Conservation (phyloP, 2,888 invertebrate genomes). For the Heliconius hortense region DNA sequence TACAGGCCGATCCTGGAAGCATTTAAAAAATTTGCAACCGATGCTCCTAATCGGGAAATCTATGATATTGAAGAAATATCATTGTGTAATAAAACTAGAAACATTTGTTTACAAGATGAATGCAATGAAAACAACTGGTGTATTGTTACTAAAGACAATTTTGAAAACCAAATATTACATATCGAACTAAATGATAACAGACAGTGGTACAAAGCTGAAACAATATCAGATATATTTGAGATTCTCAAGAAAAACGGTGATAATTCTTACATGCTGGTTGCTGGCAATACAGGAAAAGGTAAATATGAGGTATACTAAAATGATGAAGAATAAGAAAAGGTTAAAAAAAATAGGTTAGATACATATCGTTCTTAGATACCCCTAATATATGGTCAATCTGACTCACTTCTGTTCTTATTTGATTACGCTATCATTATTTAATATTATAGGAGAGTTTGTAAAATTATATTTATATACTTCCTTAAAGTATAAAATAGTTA, state of each 20-base stretch:
- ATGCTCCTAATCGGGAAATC: slow-evolving; percentile 69
- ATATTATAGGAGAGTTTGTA: too few relatives aligned
- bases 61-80: slow-evolving; percentile 71
- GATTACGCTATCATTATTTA: too few relatives aligned
- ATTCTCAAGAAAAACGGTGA: slow-evolving; percentile 71
- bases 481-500: too few relatives aligned
- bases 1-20: slow-evolving; percentile 88
- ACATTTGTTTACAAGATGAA: slow-evolving; percentile 27
- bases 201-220: slow-evolving; percentile 79
- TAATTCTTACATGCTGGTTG: slow-evolving; percentile 83
- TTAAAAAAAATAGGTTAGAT: too few relatives aligned
- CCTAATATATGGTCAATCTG: too few relatives aligned
- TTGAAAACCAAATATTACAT: slow-evolving; percentile 52
- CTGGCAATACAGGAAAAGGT: slow-evolving; percentile 70
- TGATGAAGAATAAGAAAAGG: too few relatives aligned
- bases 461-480: too few relatives aligned
- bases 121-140: slow-evolving; percentile 55
- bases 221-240: slow-evolving; percentile 76
- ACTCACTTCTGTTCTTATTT: too few relatives aligned
- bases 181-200: slow-evolving; percentile 60
- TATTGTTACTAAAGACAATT: slow-evolving; percentile 75
- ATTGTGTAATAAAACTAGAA: slow-evolving; percentile 47
- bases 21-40: slow-evolving; percentile 86
- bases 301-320: too few relatives aligned
- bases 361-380: too few relatives aligned